These are phyloP conservation scores for Turritopsis rubra DNA, from an alignment of 30 jellyfish, hydroid and myxozoan genomes.

Conservation along the genomic window DNA sequence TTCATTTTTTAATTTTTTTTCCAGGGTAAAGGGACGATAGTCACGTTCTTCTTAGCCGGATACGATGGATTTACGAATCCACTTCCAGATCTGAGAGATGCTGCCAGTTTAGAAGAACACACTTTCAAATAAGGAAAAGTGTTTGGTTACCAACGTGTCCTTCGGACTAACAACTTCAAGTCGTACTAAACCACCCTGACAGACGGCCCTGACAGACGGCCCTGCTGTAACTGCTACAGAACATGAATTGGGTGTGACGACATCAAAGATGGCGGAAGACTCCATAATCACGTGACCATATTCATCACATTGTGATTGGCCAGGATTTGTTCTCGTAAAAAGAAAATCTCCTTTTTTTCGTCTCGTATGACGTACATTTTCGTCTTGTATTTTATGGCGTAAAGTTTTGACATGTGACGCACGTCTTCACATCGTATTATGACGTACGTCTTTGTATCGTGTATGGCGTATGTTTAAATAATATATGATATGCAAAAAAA, in stretches of 20 bases:
- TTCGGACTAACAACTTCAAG: no score
- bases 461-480: neutral
- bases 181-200: no score
- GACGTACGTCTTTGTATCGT: no score
- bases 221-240: no score
- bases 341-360: no score
- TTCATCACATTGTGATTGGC: no score
- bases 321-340: neutral
- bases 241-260: no score
- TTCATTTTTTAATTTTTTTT: conserved; percentile 6
- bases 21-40: conserved; percentile 91
- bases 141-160: neutral
- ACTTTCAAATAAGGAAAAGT: conserved; percentile 43
- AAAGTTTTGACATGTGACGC: neutral
- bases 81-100: conserved; percentile 63
- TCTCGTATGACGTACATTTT: no score
- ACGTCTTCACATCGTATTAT: neutral
- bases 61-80: conserved; percentile 73
- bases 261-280: no score
- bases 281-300: no score
- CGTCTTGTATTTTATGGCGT: no score
- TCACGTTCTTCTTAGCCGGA: conserved; percentile 76
- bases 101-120: conserved; percentile 75
- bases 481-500: neutral
- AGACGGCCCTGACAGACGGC: no score